Evolutionary conservation across 2,797 vertebrate species (phyloP), one percentile per base, ranked within the genome.

Genomic region (Coilia nasus): DNA sequence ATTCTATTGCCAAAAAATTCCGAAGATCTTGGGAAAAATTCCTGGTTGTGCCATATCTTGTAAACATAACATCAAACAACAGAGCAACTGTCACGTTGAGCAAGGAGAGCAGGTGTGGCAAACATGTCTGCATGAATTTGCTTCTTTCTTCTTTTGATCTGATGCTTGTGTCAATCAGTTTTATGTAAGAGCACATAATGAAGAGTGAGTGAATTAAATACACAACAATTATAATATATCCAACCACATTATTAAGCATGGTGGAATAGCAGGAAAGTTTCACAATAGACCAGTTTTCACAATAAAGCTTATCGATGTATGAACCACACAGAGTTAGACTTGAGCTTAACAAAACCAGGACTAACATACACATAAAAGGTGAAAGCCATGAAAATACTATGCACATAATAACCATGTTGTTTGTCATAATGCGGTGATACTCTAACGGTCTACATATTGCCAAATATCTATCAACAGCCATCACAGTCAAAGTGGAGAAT

Each of bases 231-330:
- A 86, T 11, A 31, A 85, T 23, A 21, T 82, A 84, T 46, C 87
- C 85, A 81, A 80, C 44, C 35, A 78, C 71, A 78, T 78, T 78
- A 78, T 78, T 78, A 78, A 87, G 31, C 14, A 85, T 89, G 25
- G 85, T 90, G 41, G 86, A 81, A 50, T 81, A 85, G 83, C 91
- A 92, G 35, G 91, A 83, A 44, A 91, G 86, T 86, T 92, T 91
- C 44, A 81, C 91, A 41, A 92, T 23, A 44, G 88, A 84, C 91
- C 90, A 92, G 47, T 83, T 91, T 50, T 91, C 88, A 91, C 91
- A 91, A 35, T 90, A 91, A 6, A 92, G 11, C 82, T 90, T 91
- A 25, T 89, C 86, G 82, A 92, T 89, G 10, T 11, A 84, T 44
- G 83, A 87, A 25, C 91, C 88, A 83, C 91, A 92, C 54, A 91